Conservation (phyloP, 2,888 invertebrate species). For the Idaea aversata region DNA sequence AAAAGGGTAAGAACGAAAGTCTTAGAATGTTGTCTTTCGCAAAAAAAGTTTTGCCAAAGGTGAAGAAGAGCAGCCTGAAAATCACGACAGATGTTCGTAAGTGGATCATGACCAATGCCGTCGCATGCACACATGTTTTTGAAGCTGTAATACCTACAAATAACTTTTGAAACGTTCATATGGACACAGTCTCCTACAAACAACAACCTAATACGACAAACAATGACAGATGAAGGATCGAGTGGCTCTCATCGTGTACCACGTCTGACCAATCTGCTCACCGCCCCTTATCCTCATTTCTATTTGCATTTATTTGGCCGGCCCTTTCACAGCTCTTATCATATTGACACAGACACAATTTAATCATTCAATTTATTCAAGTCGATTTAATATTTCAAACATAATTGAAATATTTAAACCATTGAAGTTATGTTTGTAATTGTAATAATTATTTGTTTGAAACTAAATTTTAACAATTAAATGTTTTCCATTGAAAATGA, state of each 20-base stretch:
- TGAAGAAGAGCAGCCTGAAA: too few species aligned
- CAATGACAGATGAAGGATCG: slow-evolving; percentile 38
- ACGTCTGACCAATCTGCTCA: slow-evolving; percentile 55
- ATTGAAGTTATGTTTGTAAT: slow-evolving; percentile 32
- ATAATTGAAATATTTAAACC: slow-evolving; percentile 26
- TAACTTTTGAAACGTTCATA: slow-evolving; percentile 6
- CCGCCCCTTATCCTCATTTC: slow-evolving; percentile 59
- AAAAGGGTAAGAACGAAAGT: too few species aligned
- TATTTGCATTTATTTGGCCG: slow-evolving; percentile 59
- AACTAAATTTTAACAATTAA: slow-evolving; percentile 3
- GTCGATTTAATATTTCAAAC: slow-evolving; percentile 50
- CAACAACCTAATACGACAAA: not conserved
- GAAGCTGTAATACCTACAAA: too few species aligned
- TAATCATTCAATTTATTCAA: slow-evolving; percentile 64
- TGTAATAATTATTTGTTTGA: slow-evolving; percentile 18
- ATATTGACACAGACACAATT: slow-evolving; percentile 67
- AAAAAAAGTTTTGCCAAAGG: too few species aligned
- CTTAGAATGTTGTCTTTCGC: too few species aligned
- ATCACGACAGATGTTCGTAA: too few species aligned
- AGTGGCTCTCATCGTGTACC: slow-evolving; percentile 44
- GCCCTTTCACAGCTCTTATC: slow-evolving; percentile 67
- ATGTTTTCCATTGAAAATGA: not conserved
- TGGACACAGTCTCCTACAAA: slow-evolving; percentile 6
- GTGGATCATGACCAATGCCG: too few species aligned
- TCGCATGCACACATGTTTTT: too few species aligned